Percentiles rank a stretch among this genome's conserved stretches.
These are phyloP conservation scores for Aotus griseimembra DNA, from an alignment of 2,797 vertebrate genomes.

Conservation along the genomic window DNA sequence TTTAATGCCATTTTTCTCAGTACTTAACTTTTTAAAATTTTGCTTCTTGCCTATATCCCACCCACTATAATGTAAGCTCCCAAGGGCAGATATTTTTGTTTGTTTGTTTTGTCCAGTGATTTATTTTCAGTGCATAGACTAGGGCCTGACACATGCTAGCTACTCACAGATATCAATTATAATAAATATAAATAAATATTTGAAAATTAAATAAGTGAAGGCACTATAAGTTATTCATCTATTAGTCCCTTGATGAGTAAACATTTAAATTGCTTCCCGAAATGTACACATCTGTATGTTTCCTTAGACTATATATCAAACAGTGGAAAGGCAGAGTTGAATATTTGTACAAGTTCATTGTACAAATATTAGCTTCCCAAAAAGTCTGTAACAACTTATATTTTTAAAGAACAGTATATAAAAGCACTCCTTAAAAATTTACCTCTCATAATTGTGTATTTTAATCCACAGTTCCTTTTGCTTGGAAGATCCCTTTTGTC, in stretches of 20 bases:
- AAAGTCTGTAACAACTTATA: neutral
- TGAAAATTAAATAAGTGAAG: neutral
- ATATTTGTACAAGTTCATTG: neutral
- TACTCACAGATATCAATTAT: neutral
- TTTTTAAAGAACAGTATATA: neutral
- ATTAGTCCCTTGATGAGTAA: neutral
- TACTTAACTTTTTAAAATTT: neutral
- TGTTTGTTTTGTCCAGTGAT: neutral
- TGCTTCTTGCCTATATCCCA: neutral
- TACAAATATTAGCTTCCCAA: neutral
- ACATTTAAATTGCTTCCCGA: neutral
- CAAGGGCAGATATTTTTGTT: neutral
- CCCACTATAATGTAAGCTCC: neutral
- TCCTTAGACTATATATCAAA: neutral
- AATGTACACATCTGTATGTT: neutral
- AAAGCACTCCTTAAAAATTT: neutral
- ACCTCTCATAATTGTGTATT: neutral
- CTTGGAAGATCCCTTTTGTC: neutral
- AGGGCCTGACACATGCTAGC: neutral
- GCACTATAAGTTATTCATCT: neutral
- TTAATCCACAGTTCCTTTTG: neutral
- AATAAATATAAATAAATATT: neutral
- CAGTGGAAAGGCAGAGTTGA: neutral
- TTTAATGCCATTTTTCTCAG: neutral
- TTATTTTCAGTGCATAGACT: neutral